Conservation (phyloP, 2,888 invertebrate species). For the Pheosia gnoma region DNA sequence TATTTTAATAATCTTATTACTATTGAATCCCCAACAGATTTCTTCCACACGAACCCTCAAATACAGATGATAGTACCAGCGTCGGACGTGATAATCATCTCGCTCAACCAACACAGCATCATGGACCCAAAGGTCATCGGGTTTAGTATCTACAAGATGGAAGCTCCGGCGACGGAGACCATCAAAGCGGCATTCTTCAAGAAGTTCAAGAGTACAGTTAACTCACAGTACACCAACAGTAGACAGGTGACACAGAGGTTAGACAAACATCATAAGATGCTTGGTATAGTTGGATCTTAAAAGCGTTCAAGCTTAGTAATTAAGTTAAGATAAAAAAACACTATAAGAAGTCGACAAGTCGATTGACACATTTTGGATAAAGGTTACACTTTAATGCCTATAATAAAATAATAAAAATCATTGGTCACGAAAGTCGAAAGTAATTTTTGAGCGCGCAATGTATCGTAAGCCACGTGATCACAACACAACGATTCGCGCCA, state of each 20-base stretch:
- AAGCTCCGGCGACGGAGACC: conserved; percentile 88
- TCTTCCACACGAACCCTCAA: conserved; percentile 97
- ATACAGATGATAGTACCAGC: conserved; percentile 91
- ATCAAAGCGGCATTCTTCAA: conserved; percentile 92
- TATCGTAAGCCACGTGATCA: no score
- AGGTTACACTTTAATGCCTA: no score
- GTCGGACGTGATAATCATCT: conserved; percentile 87
- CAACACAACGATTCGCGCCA: no score
- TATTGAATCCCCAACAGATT: conserved; percentile 84
- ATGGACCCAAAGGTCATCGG: conserved; percentile 97
- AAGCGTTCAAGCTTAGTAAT: no score
- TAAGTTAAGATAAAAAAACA: no score
- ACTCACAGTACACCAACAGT: conserved; percentile 96
- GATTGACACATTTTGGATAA: no score
- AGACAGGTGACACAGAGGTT: conserved; percentile 89
- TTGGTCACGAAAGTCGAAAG: no score
- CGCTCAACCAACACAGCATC: conserved; percentile 94
- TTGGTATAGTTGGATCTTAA: no score
- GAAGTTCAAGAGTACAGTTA: conserved; percentile 92
- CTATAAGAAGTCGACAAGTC: no score
- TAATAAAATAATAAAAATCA: no score
- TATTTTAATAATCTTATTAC: background rate
- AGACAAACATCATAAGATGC: background rate
- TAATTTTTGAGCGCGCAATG: no score
- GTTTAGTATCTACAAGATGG: conserved; percentile 92